phyloP scores from a whole-genome alignment of 2,888 invertebrate genomes.

The Acrobasis repandana region DNA sequence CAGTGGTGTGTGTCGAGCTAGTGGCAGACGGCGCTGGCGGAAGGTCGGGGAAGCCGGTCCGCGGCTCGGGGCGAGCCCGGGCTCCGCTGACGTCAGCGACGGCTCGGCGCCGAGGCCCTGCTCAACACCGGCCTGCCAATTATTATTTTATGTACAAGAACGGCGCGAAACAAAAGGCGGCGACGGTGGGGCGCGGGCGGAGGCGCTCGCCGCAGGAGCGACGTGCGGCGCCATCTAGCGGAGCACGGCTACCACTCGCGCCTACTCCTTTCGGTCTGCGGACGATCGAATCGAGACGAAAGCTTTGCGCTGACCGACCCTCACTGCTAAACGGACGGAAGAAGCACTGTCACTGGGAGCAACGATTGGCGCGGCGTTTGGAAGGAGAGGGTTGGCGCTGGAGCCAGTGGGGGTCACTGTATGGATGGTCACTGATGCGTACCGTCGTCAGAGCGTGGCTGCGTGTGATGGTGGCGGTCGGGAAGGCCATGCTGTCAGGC shows the following conservation, averaged over 20 bases:
- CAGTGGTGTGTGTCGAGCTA: constrained; percentile 63
- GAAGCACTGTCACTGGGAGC: constrained; percentile 70
- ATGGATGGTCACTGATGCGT: constrained; percentile 54
- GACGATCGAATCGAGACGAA: constrained; percentile 79
- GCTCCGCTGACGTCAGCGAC: constrained; percentile 80
- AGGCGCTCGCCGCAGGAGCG: constrained; percentile 80
- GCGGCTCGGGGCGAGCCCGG: constrained; percentile 63
- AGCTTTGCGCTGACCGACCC: constrained; percentile 62
- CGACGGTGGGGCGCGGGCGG: constrained; percentile 75
- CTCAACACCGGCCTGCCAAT: constrained; percentile 75
- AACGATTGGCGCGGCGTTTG: constrained; percentile 37
- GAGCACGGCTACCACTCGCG: constrained; percentile 72
- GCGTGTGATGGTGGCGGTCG: constrained; percentile 82
- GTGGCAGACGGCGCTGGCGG: constrained; percentile 72
- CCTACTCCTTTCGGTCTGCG: constrained; percentile 75
- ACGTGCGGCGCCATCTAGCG: constrained; percentile 79
- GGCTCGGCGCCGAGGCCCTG: constrained; percentile 73
- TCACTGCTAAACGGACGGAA: constrained; percentile 52
- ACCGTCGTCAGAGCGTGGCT: constrained; percentile 83
- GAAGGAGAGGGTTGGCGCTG: constrained; percentile 38
- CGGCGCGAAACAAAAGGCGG: constrained; percentile 77
- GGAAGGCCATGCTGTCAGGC: constrained; percentile 82
- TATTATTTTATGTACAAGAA: constrained; percentile 78
- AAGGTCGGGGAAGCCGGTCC: constrained; percentile 79
- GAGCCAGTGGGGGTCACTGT: constrained; percentile 34